phyloP scores from a whole-genome alignment of 2,888 invertebrate genomes.

The Pandemis cinnamomeana region DNA sequence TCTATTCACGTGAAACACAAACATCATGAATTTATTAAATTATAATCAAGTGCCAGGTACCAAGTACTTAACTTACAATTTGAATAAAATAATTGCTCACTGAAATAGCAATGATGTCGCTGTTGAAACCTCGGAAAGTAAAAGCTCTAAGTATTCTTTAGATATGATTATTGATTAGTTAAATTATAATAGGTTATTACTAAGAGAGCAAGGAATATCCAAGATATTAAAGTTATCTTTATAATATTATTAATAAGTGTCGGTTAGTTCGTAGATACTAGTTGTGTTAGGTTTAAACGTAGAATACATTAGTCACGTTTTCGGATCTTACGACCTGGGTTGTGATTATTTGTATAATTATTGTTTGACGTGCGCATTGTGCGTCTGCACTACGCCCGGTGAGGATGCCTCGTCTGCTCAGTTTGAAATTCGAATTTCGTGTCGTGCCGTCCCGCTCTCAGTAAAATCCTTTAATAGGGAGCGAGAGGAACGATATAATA shows the following conservation, averaged over 20 bases:
- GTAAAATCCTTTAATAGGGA: too few species aligned
- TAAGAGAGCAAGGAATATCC: conserved; percentile 81
- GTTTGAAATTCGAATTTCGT: too few species aligned
- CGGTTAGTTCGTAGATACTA: conserved; percentile 68
- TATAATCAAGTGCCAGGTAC: not conserved
- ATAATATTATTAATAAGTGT: conserved; percentile 62
- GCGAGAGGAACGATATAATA: too few species aligned
- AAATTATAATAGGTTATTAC: conserved; percentile 76
- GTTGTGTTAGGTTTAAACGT: conserved; percentile 53
- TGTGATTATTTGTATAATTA: conserved; percentile 41
- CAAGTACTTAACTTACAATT: not conserved
- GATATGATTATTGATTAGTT: conserved; percentile 78
- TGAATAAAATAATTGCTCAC: conserved; percentile 68
- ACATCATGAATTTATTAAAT: not conserved
- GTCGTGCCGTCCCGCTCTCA: too few species aligned
- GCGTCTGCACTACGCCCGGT: not conserved
- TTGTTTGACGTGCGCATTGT: not conserved
- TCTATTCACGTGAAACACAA: not conserved
- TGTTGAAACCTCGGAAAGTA: conserved; percentile 59
- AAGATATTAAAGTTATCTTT: conserved; percentile 77
- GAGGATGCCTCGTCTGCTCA: not conserved
- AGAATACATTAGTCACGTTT: conserved; percentile 57
- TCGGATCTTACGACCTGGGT: conserved; percentile 67
- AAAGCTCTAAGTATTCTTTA: conserved; percentile 80
- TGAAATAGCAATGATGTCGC: conserved; percentile 66